Base-by-base conservation (phyloP, 1,140 invertebrate species). In the Steinernema khuongi region DNA sequence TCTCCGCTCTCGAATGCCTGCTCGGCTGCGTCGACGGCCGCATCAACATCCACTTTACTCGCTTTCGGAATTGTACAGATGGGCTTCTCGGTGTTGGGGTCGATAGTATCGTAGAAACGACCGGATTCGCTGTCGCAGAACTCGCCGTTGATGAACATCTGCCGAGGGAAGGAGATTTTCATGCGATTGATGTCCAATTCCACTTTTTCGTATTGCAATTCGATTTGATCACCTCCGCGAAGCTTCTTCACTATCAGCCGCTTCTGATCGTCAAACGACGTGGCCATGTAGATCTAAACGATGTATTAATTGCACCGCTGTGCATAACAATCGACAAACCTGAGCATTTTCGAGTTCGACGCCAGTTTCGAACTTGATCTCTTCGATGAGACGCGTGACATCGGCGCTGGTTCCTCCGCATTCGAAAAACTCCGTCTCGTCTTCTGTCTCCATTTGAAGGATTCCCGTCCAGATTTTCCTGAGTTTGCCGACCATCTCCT, bases 321-420 rank as follows among this genome's bases (percentile, higher is more conserved):
- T 26, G 14, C 11, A 22, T n/a, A 26, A 7, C 29, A 41, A 79
- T 26, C 28, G 29, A 44, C 71, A 32, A 44, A 97, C 91, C 77
- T 95, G 91, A 80, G 93, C 93, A 83, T 93, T 96, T 82, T 93
- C 90, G 4, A 97, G 83, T 30, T 89, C 89, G 14, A 94, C 86
- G 70, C 89, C 89, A 22, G 92, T 89, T 73, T 91, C 88, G 71
- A 94, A 91, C 86, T 94, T 94, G 0, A 96, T 88, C 87, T 97
- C 94, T 87, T 97, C 95, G 0, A 97, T 90, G 75, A 86, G 90
- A 88, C 90, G 90, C 0, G 95, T 93, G 7, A 97, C 94, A 85
- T 97, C 94, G 93, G 97, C 81, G 50, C 83, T 97, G 11, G 94
- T 92, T 26, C 92, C 95, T 29, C 95, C 95, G 41, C 89, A 90